phyloP scores from a whole-genome alignment of 2,797 vertebrate genomes.

The Galago senegalensis region DNA sequence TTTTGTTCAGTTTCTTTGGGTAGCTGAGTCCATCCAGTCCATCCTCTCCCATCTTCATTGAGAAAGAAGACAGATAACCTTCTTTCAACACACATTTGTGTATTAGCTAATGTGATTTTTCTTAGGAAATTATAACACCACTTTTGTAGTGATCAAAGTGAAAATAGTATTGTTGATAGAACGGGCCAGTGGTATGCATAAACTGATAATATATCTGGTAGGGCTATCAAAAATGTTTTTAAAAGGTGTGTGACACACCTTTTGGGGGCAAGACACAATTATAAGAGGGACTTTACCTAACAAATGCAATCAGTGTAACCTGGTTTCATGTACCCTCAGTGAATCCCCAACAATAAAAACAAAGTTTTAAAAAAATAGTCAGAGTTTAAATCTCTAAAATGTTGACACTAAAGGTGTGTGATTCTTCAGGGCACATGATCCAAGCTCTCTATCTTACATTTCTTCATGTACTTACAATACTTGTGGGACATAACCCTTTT shows the following conservation, averaged over 20 bases:
- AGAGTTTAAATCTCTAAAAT: not conserved
- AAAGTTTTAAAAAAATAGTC: not conserved
- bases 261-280: too few relatives aligned
- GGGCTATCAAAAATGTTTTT: not conserved
- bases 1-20: not conserved
- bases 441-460: not conserved
- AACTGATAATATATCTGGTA: not conserved
- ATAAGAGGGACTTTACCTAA: too few relatives aligned
- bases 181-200: not conserved
- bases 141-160: not conserved
- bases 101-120: not conserved
- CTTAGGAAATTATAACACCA: not conserved
- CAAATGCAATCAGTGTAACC: too few relatives aligned
- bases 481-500: not conserved
- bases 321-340: too few relatives aligned
- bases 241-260: too few relatives aligned
- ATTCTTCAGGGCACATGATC: not conserved
- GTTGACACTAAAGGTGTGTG: not conserved
- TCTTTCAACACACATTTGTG: not conserved
- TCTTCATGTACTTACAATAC: not conserved
- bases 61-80: not conserved
- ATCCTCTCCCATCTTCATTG: not conserved
- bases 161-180: not conserved
- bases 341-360: not conserved
- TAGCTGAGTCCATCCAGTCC: not conserved